Evolutionary conservation across 2,888 invertebrate genomes (phyloP), one percentile per base, ranked within the genome.

Genomic region (Diaprepes abbreviatus): DNA sequence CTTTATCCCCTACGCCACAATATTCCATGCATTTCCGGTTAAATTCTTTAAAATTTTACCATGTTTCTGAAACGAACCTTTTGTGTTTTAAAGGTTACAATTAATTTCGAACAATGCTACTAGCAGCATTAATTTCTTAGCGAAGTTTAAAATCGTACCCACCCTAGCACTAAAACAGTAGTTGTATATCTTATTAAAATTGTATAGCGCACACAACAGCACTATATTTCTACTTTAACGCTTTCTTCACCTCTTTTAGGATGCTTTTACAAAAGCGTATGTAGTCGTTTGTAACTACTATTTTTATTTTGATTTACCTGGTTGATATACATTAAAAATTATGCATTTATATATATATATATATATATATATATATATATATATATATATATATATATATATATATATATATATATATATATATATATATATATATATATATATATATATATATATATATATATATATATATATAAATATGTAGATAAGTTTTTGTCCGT

Each of bases 91-190:
- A 43, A 28, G 48, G 24, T n/a, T 48, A 48, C 28, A 48, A 48
- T 48, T 48, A 48, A 48, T 48, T 48, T n/a, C 10, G 48, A 48
- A 48, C 48, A 48, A 48, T 48, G 28, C 48, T 48, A 3, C 12
- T 28, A 48, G 48, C 12, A 10, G 48, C 48, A 48, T 48, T 48
- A 28, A 28, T 48, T 48, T 48, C 48, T 48, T 48, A 28, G 48
- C 48, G 9, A 48, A 48, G 28, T 45, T 45, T 45, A 45, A 24
- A 45, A 45, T 48, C 5, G 28, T 28, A 3, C 48, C n/a, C 21
- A 21, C 12, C 21, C 21, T 21, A 17, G 45, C 21, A 3, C 21
- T 21, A n/a, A 45, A 19, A 10, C 45, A 21, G n/a, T n/a, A 21
- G 45, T 12, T 45, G 21, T 21, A 40, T 40, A 43, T 43, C 43